Evolutionary conservation across 2,113 vertebrate species (phyloP), one percentile per base, ranked within the genome.

Genomic region (Glaucidium brasilianum): DNA sequence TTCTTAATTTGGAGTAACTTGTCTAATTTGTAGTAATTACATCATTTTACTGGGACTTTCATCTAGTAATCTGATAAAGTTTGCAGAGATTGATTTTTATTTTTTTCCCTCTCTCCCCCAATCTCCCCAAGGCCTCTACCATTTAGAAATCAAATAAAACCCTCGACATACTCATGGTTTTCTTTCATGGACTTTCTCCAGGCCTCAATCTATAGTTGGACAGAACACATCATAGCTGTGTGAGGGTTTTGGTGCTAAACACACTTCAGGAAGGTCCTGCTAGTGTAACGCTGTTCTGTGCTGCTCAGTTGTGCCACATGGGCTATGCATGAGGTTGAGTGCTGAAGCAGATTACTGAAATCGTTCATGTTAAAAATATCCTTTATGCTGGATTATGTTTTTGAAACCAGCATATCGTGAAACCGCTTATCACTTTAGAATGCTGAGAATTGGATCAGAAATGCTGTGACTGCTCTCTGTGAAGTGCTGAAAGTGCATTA

Each of bases 401-500:
- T 52, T 83, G 92, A 93, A 93, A 94, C 75, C 55, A 41, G 92
- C 85, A 5, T 90, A 21, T 71, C 41, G 15, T 32, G 79, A 62
- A 88, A 80, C 50, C 21, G 49, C 32, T 13, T 64, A 39, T 47
- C 4, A 0, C 90, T 86, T 91, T 25, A 62, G 59, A 55, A 23
- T 3, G 34, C 88, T 5, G 9, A 68, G 92, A 82, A 60, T 6
- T 60, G 79, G 79, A 80, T 92, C 41, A 80, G 88, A 90, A 92
- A 29, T 7, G 92, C 95, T 88, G 94, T 1, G 62, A 37, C 79
- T 68, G 94, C 74, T 41, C 78, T 88, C 62, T 13, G n/a, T 15
- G 78, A 94, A 92, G 92, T 88, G 95, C 95, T 95, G 94, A 85
- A 79, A 62, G 85, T 53, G 91, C 90, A 68, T 82, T 82, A 85